Evolutionary conservation across 2,888 invertebrate species (phyloP), one percentile per base, ranked within the genome.

Genomic region (Anthophora plumipes): DNA sequence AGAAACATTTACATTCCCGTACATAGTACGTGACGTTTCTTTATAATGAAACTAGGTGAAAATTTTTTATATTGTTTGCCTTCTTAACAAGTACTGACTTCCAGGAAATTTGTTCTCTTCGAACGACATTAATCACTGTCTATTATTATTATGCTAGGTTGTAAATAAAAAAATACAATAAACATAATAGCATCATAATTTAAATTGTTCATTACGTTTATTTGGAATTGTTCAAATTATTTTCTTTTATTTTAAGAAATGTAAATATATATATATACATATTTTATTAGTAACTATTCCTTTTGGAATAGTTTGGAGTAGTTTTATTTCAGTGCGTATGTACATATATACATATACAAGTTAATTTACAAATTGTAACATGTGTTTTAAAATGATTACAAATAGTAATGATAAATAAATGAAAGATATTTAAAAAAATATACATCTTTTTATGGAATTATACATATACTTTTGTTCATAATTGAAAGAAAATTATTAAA

Each of bases 121-220:
- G 87, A 89, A 82, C 90, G 90, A 89, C 88, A 89, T 86, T 83
- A 84, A 90, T 88, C 85, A 90, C 90, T 91, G 90, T 91, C 90
- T 89, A 91, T 90, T 89, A 87, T 78, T 83, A 90, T 89, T 89
- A 90, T 83, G 84, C 81, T 91, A 91, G 89, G 90, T 86, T 92
- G 92, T 92, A 92, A 88, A 92, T 91, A 92, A 89, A 83, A 89
- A 87, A 80, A 78, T 85, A 88, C 74, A 86, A 87, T 84, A 86
- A 86, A 83, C 69, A 75, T 68, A 76, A 75, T 74, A 83, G 71
- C 79, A 75, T 81, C 74, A 80, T 57, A 77, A 76, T 57, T 73
- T 50, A 70, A 68, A 39, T 59, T 70, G 61, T 71, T 67, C 22
- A 46, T 48, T 78, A 43, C 31, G 39, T 74, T 74, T 73, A 74